Evolutionary conservation across 1,140 invertebrate species (phyloP), one percentile per base, ranked within the genome.

Genomic region (Caenorhabditis elegans): DNA sequence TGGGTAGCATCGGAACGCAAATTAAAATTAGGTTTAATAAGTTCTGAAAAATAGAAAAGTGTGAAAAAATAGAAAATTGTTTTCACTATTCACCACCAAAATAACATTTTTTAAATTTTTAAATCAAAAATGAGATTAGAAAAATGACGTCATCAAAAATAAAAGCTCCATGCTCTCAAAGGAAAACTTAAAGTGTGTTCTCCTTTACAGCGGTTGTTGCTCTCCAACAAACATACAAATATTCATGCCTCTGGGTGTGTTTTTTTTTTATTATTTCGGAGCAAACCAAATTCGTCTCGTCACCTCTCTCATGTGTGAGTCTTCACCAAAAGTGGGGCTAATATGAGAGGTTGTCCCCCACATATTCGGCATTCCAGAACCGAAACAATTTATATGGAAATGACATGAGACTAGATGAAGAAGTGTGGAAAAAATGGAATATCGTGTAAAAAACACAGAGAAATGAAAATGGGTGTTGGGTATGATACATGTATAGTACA

Each of bases 301-400:
- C 60, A 70, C 34, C 17, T 17, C 55, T 60, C 34, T 53, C 51
- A 53, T 26, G 15, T 53, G 53, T 39, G 60, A 70, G 60, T 70
- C 60, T 70, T 70, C 5, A 8, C 19, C 60, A 22, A 70, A 70
- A 70, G 34, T 70, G 60, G 10, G 60, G 60, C 60, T 70, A 70
- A 70, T 70, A 39, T 70, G 0, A 13, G 34, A 70, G 34, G 60
- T 26, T 43, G 60, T 19, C n/a, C 19, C n/a, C n/a, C n/a, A n/a
- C n/a, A 15, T 43, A 19, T 15, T 43, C n/a, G 13, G 13, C 60
- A 70, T 22, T 22, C 34, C 19, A 39, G 60, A 70, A 70, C n/a
- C 60, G 60, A 70, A 36, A 70, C 31, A 70, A 70, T 70, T 70
- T 70, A 70, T 70, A 70, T 70, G 60, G 28, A 70, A 39, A 70